Evolutionary conservation across 2,113 vertebrate species (phyloP), one percentile per base, ranked within the genome.

Genomic region (Burhinus oedicnemus): DNA sequence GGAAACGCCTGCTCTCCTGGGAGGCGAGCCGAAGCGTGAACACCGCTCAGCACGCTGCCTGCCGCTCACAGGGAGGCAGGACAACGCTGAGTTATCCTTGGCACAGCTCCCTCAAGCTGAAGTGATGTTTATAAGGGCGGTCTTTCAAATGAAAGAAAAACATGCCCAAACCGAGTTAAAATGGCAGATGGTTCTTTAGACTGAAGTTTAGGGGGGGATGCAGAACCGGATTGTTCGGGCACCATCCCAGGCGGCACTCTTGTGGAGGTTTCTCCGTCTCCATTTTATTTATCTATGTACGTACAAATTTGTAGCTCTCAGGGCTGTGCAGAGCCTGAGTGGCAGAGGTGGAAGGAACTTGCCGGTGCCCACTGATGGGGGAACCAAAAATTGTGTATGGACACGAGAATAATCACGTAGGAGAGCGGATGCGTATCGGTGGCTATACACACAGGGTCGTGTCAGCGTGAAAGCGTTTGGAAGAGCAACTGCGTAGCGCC

Each of bases 61-160:
- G 45, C 62, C 0, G 7, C 62, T 92, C 62, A 44, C 44, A 15
- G 19, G 74, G 55, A 29, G 38, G 58, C 79, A 68, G 47, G 60
- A 57, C 79, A 83, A 34, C 1, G 0, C 72, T 2, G 23, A 87
- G 57, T 94, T 97, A 29, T 54, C 83, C 82, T 90, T 97, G 93
- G 95, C 96, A 55, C 0, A 0, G 13, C 75, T 81, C 45, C 52
- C 80, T 13, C 0, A 0, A 45, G 58, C 58, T 87, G 83, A 60
- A 93, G 68, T 8, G 90, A 65, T 94, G 72, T 74, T 96, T 95
- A 60, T 66, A 66, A 93, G 69, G 51, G 42, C 0, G 6, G 29
- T 57, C 42, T 88, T 95, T 69, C 45, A 89, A 95, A 95, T 71
- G 44, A 81, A 95, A 86, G 74, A 65, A 92, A 96, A 91, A 89